These are phyloP conservation scores for Sciurus niger DNA, from an alignment of 2,113 vertebrate genomes.

Conservation along the genomic window DNA sequence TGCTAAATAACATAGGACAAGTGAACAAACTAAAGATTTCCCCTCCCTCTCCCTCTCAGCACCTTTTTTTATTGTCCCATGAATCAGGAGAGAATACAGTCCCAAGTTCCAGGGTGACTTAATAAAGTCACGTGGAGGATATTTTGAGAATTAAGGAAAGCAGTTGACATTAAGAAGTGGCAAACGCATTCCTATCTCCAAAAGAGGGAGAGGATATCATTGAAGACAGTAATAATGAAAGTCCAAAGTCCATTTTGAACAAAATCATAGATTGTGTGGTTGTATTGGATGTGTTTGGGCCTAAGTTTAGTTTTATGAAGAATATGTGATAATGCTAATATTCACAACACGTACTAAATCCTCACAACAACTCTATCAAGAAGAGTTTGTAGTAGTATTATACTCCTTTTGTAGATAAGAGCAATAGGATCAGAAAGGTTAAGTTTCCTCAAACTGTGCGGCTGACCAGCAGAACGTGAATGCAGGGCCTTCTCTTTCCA, in stretches of 20 bases:
- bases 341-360: background rate
- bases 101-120: background rate
- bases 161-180: background rate
- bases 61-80: background rate
- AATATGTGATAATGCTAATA: background rate
- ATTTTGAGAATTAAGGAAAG: background rate
- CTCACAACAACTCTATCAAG: background rate
- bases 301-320: background rate
- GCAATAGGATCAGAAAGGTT: constrained; percentile 1
- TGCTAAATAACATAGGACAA: background rate
- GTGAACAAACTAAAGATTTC: no score
- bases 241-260: background rate
- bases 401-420: background rate
- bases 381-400: background rate
- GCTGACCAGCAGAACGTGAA: background rate
- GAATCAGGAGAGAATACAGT: background rate
- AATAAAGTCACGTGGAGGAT: background rate
- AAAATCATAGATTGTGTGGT: background rate
- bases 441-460: background rate
- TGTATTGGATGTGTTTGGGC: background rate
- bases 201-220: background rate
- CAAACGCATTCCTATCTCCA: background rate
- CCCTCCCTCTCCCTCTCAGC: background rate
- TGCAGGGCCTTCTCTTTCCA: background rate
- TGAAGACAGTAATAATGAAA: background rate